Conservation (phyloP, 2,888 invertebrate genomes). For the Muschampia plurimacula region DNA sequence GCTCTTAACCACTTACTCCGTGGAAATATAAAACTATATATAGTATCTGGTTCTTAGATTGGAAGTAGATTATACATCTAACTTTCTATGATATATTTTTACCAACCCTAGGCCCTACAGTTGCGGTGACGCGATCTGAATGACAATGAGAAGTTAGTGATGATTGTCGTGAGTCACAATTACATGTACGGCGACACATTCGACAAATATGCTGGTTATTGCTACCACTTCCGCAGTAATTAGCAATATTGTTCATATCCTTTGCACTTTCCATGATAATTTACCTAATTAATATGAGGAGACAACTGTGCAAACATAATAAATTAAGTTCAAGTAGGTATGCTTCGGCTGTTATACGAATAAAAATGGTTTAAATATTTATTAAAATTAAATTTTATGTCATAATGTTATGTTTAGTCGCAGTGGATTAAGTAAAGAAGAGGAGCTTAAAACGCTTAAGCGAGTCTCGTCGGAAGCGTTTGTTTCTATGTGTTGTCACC, state of each 20-base stretch:
- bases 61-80: too few species aligned
- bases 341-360: too few species aligned
- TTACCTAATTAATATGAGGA: not conserved
- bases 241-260: conserved; percentile 12
- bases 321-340: not conserved
- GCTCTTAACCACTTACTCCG: too few species aligned
- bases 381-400: not conserved
- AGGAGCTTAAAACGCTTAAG: too few species aligned
- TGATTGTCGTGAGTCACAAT: not conserved
- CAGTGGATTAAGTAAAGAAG: not conserved
- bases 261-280: not conserved
- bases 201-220: conserved; percentile 30
- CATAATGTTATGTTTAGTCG: not conserved
- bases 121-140: not conserved
- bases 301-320: not conserved
- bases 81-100: too few species aligned
- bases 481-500: too few species aligned
- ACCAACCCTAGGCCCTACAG: not conserved
- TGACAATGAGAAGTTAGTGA: not conserved
- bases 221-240: conserved; percentile 23
- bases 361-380: not conserved
- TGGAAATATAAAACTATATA: too few species aligned
- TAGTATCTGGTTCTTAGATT: too few species aligned
- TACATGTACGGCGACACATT: conserved; percentile 19
- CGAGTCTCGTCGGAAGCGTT: too few species aligned